Conservation (phyloP, 2,113 vertebrate genomes). For the Salvelinus sp. region DNA sequence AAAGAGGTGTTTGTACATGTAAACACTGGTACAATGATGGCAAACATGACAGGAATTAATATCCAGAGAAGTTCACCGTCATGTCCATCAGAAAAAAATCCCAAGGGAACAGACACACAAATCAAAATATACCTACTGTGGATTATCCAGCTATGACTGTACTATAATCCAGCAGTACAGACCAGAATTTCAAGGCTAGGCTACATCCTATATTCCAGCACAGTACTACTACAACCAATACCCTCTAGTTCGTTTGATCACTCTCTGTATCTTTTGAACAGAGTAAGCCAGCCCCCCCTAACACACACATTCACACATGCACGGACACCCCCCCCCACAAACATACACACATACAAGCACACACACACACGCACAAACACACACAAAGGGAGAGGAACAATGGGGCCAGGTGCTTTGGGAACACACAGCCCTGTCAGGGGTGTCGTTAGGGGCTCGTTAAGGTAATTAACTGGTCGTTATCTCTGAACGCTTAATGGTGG, state of each 20-base stretch:
- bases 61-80: slow-evolving; percentile 19
- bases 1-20: slow-evolving; percentile 54
- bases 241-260: neutral
- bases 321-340: neutral
- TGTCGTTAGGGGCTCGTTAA: slow-evolving; percentile 54
- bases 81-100: neutral
- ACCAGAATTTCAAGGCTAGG: neutral
- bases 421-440: slow-evolving; percentile 54
- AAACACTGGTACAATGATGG: slow-evolving; percentile 36
- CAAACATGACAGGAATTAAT: slow-evolving; percentile 37
- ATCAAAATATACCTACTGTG: neutral
- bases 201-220: neutral
- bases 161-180: neutral
- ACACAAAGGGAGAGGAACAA: slow-evolving; percentile 50
- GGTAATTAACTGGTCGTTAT: slow-evolving; percentile 56
- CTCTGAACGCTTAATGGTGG: slow-evolving; percentile 49
- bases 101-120: neutral
- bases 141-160: neutral
- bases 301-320: slow-evolving; percentile 12
- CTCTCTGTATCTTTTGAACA: neutral
- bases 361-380: neutral
- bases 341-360: neutral
- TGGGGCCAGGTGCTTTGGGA: slow-evolving; percentile 46
- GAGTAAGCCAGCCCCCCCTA: neutral
- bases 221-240: neutral